Evolutionary conservation across 2,113 vertebrate species (phyloP).

Genomic region (Pholis gunnellus): DNA sequence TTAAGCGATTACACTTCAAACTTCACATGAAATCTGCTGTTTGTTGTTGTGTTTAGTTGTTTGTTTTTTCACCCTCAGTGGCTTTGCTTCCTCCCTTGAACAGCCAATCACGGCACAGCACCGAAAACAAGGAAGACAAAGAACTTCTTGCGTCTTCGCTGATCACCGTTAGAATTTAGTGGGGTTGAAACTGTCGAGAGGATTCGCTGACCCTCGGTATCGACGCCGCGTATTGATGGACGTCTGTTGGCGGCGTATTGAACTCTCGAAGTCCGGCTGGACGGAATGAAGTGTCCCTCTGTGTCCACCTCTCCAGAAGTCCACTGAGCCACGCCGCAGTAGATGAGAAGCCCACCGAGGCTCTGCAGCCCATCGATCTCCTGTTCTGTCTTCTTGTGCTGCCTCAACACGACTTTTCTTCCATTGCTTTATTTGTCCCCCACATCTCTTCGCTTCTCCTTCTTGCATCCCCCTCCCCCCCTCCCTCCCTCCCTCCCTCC

Average conservation of each 20-base stretch:
- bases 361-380: slow-evolving; percentile 34
- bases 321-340: slow-evolving; percentile 31
- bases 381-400: slow-evolving; percentile 5
- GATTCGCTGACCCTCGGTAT: slow-evolving; percentile 23
- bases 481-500: slow-evolving; percentile 43
- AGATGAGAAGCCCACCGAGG: slow-evolving; percentile 40
- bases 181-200: not conserved
- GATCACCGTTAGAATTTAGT: slow-evolving; percentile 34
- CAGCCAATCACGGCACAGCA: not conserved
- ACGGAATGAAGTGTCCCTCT: slow-evolving; percentile 42
- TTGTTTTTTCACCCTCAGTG: not conserved
- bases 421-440: slow-evolving; percentile 46
- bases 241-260: slow-evolving; percentile 38
- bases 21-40: not conserved
- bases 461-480: slow-evolving; percentile 38
- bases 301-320: slow-evolving; percentile 40
- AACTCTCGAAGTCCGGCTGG: slow-evolving; percentile 30
- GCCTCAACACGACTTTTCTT: slow-evolving; percentile 43
- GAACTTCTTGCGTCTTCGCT: slow-evolving; percentile 17
- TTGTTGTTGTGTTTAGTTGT: not conserved
- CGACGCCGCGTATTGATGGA: slow-evolving; percentile 42
- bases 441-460: slow-evolving; percentile 25
- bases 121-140: slow-evolving; percentile 29
- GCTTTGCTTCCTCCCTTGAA: not conserved
- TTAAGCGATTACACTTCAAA: slow-evolving; percentile 33